Evolutionary conservation across 2,888 invertebrate species (phyloP).

Genomic region (Xestobium rufovillosum): DNA sequence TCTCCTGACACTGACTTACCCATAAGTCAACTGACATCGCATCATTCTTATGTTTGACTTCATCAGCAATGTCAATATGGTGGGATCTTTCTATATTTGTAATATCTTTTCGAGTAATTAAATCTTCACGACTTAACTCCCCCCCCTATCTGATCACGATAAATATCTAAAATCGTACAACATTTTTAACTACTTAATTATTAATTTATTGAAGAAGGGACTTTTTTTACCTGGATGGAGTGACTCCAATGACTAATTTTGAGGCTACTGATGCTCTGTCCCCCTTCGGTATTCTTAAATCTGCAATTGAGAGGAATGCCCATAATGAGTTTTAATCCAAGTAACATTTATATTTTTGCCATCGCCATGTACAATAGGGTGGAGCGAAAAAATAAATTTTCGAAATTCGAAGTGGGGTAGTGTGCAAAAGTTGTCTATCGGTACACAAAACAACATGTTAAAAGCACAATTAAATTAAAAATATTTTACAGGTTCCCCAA

Average conservation of each 20-base stretch:
- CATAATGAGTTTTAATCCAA: no score
- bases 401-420: no score
- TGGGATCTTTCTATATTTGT: constrained; percentile 7
- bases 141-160: constrained; percentile 10
- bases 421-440: no score
- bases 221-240: constrained; percentile 3
- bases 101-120: constrained; percentile 9
- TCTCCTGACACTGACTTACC: constrained; percentile 2
- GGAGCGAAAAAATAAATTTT: no score
- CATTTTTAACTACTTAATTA: not conserved
- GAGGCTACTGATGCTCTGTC: constrained; percentile 1
- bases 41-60: constrained; percentile 10
- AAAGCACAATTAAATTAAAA: no score
- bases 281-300: constrained; percentile 2
- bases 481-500: no score
- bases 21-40: constrained; percentile 7
- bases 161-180: constrained; percentile 13
- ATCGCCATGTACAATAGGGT: no score
- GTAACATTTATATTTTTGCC: no score
- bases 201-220: not conserved
- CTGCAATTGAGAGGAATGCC: constrained; percentile 1
- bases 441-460: no score
- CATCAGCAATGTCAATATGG: constrained; percentile 8
- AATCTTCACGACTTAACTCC: constrained; percentile 11
- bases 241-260: constrained; percentile 1